Evolutionary conservation across 2,888 invertebrate species (phyloP), one percentile per base, ranked within the genome.

Genomic region (Gastracanthus pulcherrimus): DNA sequence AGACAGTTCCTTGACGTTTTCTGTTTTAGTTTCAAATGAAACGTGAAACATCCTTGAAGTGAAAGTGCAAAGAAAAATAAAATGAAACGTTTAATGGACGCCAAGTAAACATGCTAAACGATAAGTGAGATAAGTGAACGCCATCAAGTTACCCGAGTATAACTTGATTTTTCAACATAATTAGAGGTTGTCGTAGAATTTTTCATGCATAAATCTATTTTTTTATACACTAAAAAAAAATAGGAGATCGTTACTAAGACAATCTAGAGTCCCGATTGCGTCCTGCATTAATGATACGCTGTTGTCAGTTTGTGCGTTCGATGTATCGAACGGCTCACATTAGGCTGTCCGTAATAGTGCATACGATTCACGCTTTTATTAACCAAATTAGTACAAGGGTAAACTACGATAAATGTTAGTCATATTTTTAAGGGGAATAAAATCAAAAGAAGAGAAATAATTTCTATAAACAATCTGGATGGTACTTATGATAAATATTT

Each of bases 201-300:
- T 77, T 80, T 62, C 69, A 76, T 19, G 69, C 69, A 70, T 69
- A 76, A 67, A 82, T 80, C 69, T 80, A 79, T 79, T 82, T 86
- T 86, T 86, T 85, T 84, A 81, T 85, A 86, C 36, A 64, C 55
- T 76, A 36, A 31, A 75, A 55, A 64, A 78, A 70, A 84, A 84
- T 87, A 87, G 84, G 79, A 69, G 82, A 84, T 86, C 85, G 85
- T 86, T 87, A 86, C 84, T 84, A 86, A 86, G 88, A 89, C 87
- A 89, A 89, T 89, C 88, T 85, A 84, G 85, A 86, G 83, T 88
- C 87, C 87, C 85, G 26, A 84, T 89, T 89, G 89, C 89, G 88
- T 89, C 88, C 87, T 88, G 85, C 84, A 86, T 79, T 51, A 77
- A 74, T 60, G 62, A 81, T 69, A 71, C 23, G 45, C 48, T 74